phyloP scores from a whole-genome alignment of 2,113 vertebrate genomes.

The Tragelaphus buxtoni region DNA sequence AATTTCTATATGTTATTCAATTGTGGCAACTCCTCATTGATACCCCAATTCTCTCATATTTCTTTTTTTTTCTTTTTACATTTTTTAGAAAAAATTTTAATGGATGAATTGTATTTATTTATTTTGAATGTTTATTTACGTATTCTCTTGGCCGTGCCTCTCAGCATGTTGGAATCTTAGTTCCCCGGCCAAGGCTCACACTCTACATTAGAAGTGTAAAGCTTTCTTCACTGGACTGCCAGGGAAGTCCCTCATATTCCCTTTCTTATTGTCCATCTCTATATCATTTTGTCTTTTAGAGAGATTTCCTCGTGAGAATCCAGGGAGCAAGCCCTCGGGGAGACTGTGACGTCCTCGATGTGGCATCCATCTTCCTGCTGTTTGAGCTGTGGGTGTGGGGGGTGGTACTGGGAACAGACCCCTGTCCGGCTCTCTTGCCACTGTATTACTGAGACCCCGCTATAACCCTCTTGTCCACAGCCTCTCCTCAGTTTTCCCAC shows the following conservation, averaged over 20 bases:
- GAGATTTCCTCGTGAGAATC: background rate
- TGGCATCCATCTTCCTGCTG: background rate
- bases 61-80: background rate
- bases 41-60: background rate
- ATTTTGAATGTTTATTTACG: background rate
- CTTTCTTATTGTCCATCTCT: background rate
- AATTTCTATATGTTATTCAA: background rate
- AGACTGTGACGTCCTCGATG: background rate
- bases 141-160: background rate
- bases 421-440: background rate
- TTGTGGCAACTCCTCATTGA: background rate
- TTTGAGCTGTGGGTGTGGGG: background rate
- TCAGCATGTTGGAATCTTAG: background rate
- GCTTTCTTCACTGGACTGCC: background rate
- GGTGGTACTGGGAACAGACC: background rate
- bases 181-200: accelerated
- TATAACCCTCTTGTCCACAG: background rate
- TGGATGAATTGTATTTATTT: background rate
- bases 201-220: background rate
- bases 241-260: background rate
- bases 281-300: background rate
- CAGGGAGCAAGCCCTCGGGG: background rate
- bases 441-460: background rate
- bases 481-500: background rate
- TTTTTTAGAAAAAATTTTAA: background rate